Percentiles rank a stretch among this genome's conserved stretches.
phyloP scores from a whole-genome alignment of 2,113 vertebrate genomes.

The Capra hircus region DNA sequence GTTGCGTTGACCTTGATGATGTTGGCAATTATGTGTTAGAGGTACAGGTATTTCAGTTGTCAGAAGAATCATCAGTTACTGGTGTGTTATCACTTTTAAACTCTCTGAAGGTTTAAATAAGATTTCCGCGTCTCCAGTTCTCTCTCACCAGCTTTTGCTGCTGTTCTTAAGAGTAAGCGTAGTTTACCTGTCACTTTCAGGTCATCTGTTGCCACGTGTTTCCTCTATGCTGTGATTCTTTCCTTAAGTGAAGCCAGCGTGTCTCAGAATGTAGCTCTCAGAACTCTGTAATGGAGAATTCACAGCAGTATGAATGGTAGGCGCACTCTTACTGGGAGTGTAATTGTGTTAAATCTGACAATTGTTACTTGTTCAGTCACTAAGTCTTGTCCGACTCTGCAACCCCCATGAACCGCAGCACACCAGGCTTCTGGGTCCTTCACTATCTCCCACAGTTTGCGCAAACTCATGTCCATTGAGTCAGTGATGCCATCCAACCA shows the following conservation, averaged over 20 bases:
- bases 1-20: neutral
- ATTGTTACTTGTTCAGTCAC: neutral
- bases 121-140: neutral
- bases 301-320: neutral
- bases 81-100: neutral
- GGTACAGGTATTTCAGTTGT: neutral
- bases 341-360: neutral
- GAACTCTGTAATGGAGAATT: neutral
- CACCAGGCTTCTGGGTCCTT: neutral
- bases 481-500: neutral
- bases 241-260: neutral
- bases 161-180: neutral
- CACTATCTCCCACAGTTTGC: neutral
- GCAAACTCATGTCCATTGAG: neutral
- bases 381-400: neutral
- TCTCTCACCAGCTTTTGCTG: neutral
- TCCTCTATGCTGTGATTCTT: neutral
- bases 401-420: neutral
- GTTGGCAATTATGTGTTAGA: neutral
- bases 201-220: neutral
- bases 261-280: neutral
- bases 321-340: neutral
- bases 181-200: neutral
- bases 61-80: neutral
- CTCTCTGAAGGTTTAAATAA: neutral